These are phyloP conservation scores for Conopomorpha cramerella DNA, from an alignment of 1,140 invertebrate species.

Conservation along the genomic window DNA sequence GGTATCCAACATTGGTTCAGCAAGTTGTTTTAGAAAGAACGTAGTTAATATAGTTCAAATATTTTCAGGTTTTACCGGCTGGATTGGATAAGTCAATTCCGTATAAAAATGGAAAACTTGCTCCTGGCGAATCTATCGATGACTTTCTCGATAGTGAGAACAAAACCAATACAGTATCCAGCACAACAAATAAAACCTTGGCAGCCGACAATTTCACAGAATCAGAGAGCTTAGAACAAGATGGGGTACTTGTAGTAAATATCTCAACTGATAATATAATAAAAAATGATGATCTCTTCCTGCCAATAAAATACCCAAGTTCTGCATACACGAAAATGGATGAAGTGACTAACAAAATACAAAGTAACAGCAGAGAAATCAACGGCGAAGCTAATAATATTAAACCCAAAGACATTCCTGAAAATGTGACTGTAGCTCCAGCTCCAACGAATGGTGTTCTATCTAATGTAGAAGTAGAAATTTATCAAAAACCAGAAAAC, in stretches of 20 bases:
- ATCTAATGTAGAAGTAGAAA: slow-evolving; percentile 27
- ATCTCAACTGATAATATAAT: slow-evolving; percentile 51
- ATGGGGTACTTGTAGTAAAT: slow-evolving; percentile 53
- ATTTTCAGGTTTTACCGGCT: slow-evolving; percentile 28
- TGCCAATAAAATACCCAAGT: slow-evolving; percentile 29
- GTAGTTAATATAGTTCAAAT: slow-evolving; percentile 6
- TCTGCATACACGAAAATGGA: slow-evolving; percentile 42
- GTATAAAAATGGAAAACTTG: slow-evolving; percentile 45
- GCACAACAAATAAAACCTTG: slow-evolving; percentile 10
- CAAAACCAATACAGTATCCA: slow-evolving; percentile 15
- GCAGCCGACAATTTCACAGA: slow-evolving; percentile 40
- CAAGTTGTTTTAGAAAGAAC: too few relatives aligned
- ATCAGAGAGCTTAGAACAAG: slow-evolving; percentile 53
- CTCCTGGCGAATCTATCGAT: slow-evolving; percentile 28
- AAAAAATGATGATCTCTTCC: slow-evolving; percentile 48
- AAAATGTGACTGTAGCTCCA: slow-evolving; percentile 42
- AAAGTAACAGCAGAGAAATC: slow-evolving; percentile 57
- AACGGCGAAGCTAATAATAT: slow-evolving; percentile 49
- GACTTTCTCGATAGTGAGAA: slow-evolving; percentile 14
- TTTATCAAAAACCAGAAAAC: too few relatives aligned
- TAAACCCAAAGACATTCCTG: slow-evolving; percentile 41
- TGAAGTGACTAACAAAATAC: slow-evolving; percentile 54
- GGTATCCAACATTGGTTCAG: too few relatives aligned
- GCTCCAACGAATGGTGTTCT: slow-evolving; percentile 48
- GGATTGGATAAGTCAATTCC: slow-evolving; percentile 39